These are phyloP conservation scores for Chroicocephalus ridibundus DNA, from an alignment of 2,113 vertebrate species.

Conservation along the genomic window DNA sequence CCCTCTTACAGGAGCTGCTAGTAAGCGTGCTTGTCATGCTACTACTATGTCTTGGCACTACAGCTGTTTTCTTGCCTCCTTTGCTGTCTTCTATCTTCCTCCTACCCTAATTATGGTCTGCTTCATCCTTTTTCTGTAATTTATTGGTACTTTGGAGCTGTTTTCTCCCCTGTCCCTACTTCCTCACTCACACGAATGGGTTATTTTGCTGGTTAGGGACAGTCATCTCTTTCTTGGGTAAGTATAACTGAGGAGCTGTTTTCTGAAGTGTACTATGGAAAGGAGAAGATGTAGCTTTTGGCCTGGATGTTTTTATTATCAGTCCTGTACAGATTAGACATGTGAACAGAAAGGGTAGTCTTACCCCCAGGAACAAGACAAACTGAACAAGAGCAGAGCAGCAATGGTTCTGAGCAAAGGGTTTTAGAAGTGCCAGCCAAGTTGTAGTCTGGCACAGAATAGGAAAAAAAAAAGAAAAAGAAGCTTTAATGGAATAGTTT, in stretches of 20 bases:
- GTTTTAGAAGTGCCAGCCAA: neutral
- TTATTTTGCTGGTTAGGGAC: neutral
- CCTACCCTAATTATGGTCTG: neutral
- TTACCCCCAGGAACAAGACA: neutral
- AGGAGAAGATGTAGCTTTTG: neutral
- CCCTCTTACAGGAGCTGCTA: neutral
- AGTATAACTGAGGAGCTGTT: rapidly evolving
- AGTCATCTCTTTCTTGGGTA: neutral
- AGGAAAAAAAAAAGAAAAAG: neutral
- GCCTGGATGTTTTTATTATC: neutral
- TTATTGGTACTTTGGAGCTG: neutral
- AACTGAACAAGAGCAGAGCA: neutral
- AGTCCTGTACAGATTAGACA: neutral
- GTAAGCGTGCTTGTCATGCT: neutral
- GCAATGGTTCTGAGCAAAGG: neutral
- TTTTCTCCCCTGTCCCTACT: neutral
- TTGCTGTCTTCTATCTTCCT: neutral
- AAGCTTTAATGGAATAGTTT: neutral
- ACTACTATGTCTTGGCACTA: neutral
- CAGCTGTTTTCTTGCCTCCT: neutral
- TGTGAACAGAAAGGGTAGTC: neutral
- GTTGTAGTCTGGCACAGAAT: neutral
- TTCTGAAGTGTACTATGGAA: neutral
- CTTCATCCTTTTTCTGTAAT: neutral
- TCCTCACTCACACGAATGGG: neutral